phyloP scores from a whole-genome alignment of 2,888 invertebrate genomes.

The Leptarthrus brevirostris region DNA sequence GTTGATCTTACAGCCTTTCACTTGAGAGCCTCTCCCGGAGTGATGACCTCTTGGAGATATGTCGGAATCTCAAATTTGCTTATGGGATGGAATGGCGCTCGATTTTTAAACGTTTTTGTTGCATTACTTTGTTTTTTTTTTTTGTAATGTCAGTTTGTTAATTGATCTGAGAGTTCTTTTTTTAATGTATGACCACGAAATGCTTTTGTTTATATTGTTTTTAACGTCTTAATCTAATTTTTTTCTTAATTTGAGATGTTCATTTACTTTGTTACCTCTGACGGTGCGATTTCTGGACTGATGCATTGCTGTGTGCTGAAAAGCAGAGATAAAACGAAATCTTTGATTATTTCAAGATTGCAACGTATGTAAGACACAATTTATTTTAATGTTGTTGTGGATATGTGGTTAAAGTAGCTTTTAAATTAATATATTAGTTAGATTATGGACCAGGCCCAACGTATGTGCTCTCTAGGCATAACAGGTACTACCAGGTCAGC shows the following conservation, averaged over 20 bases:
- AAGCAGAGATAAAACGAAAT: neutral
- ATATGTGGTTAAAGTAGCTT: too few species aligned
- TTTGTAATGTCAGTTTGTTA: neutral
- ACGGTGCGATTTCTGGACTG: neutral
- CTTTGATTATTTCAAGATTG: too few species aligned
- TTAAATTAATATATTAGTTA: too few species aligned
- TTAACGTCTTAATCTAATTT: neutral
- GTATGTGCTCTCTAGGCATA: too few species aligned
- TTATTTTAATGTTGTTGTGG: too few species aligned
- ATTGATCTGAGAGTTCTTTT: neutral
- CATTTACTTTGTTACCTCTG: slow-evolving; percentile 28
- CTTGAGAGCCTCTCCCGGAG: slow-evolving; percentile 17
- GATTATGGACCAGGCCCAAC: too few species aligned
- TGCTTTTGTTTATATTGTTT: neutral
- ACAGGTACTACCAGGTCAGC: too few species aligned
- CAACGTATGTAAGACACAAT: too few species aligned
- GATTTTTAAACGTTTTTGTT: slow-evolving; percentile 4
- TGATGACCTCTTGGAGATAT: slow-evolving; percentile 32
- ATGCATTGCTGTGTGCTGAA: neutral
- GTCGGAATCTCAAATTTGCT: slow-evolving; percentile 20
- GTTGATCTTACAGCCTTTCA: slow-evolving; percentile 5
- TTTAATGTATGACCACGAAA: neutral
- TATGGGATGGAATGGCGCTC: slow-evolving; percentile 20
- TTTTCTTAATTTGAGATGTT: slow-evolving; percentile 46
- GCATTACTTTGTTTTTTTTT: too few species aligned